Conservation (phyloP, 2,888 invertebrate genomes). For the Drosophila lacicola region DNA sequence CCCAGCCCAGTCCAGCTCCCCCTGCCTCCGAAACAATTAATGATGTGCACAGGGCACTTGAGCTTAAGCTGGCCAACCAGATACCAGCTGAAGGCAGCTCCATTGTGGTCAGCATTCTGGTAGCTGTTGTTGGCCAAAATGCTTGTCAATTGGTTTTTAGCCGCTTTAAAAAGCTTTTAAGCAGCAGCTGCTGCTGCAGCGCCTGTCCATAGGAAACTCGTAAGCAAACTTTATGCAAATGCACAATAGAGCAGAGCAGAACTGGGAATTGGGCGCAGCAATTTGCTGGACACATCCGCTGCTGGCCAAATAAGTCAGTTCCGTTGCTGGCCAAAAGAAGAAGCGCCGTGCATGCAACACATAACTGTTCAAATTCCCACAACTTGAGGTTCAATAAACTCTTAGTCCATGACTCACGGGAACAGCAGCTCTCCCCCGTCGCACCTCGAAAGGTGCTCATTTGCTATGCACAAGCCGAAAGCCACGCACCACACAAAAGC, state of each 20-base stretch:
- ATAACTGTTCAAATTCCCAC: conserved; percentile 34
- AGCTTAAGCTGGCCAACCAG: conserved; percentile 14
- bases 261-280: background rate
- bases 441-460: conserved; percentile 40
- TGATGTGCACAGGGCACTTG: conserved; percentile 19
- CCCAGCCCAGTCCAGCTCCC: no score
- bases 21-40: conserved; percentile 21
- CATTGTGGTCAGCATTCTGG: conserved; percentile 37
- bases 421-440: conserved; percentile 1
- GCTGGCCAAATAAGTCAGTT: conserved; percentile 66
- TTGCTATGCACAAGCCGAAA: conserved; percentile 68
- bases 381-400: conserved; percentile 69
- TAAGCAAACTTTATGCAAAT: conserved; percentile 79
- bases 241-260: conserved; percentile 20
- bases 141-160: conserved; percentile 50
- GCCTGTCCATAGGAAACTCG: conserved; percentile 61
- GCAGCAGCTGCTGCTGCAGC: conserved; percentile 57
- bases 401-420: conserved; percentile 61
- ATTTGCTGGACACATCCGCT: conserved; percentile 24
- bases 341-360: conserved; percentile 21
- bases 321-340: conserved; percentile 10
- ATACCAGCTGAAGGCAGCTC: conserved; percentile 16
- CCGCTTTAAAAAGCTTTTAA: conserved; percentile 69
- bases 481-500: conserved; percentile 68
- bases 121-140: conserved; percentile 24